These are phyloP conservation scores for Acanthurus leucopareius DNA, from an alignment of 2,797 vertebrate genomes.

Conservation along the genomic window DNA sequence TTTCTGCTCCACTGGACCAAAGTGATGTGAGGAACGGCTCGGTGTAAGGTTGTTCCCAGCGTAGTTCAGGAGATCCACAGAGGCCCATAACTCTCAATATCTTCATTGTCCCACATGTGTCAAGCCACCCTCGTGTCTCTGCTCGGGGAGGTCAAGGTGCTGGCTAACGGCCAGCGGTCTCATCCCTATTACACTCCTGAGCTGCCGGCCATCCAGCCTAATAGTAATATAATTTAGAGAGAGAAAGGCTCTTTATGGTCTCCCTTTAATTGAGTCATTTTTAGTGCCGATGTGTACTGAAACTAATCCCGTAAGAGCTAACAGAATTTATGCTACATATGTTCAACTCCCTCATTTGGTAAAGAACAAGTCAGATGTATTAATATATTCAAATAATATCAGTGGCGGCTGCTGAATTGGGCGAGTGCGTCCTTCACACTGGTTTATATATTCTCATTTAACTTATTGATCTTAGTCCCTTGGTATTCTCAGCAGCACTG, in stretches of 20 bases:
- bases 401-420: slow-evolving; percentile 7
- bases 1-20: slow-evolving; percentile 70
- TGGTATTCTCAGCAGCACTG: slow-evolving; percentile 33
- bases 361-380: slow-evolving; percentile 20
- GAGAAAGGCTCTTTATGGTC: slow-evolving; percentile 30
- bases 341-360: slow-evolving; percentile 14
- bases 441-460: slow-evolving; percentile 55
- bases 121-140: slow-evolving; percentile 27
- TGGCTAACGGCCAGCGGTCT: slow-evolving; percentile 61
- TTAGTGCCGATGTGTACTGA: slow-evolving; percentile 31
- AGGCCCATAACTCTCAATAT: slow-evolving; percentile 43
- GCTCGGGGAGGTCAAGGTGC: slow-evolving; percentile 66
- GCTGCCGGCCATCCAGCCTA: slow-evolving; percentile 45
- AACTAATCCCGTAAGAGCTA: slow-evolving; percentile 46
- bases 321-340: slow-evolving; percentile 16
- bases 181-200: slow-evolving; percentile 52
- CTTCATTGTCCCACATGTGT: slow-evolving; percentile 46
- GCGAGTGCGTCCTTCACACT: slow-evolving; percentile 19
- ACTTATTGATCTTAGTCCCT: slow-evolving; percentile 63
- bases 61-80: slow-evolving; percentile 31
- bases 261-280: slow-evolving; percentile 56
- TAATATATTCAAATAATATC: slow-evolving; percentile 28
- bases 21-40: slow-evolving; percentile 42
- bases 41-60: slow-evolving; percentile 46
- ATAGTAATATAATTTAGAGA: slow-evolving; percentile 58